Evolutionary conservation across 1,140 invertebrate genomes (phyloP).

Genomic region (Pentalonia nigronervosa): DNA sequence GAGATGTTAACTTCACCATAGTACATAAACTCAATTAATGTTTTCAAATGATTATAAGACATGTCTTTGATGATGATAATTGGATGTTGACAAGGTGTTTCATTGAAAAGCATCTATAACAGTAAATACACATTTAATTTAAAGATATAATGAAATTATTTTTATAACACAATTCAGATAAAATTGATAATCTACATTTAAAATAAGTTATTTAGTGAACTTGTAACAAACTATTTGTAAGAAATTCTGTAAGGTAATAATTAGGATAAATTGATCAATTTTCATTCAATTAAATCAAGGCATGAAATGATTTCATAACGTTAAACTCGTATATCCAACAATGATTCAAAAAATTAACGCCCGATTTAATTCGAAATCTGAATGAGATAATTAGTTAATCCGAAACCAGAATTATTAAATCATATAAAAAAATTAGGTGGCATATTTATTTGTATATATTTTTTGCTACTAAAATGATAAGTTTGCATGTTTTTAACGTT

Average conservation of each 20-base stretch:
- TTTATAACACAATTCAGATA: neutral
- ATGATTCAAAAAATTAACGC: too few species aligned
- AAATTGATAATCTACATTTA: neutral
- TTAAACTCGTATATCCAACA: too few species aligned
- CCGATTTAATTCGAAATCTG: too few species aligned
- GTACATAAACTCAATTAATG: slow-evolving; percentile 92
- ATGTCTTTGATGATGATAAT: slow-evolving; percentile 91
- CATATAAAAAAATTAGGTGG: too few species aligned
- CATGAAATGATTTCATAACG: too few species aligned
- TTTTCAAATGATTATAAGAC: slow-evolving; percentile 82
- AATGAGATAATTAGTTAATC: too few species aligned
- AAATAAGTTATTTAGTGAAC: neutral
- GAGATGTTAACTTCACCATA: slow-evolving; percentile 90
- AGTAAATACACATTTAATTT: slow-evolving; percentile 48
- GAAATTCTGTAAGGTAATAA: neutral
- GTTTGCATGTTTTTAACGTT: too few species aligned
- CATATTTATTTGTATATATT: too few species aligned
- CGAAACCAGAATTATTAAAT: too few species aligned
- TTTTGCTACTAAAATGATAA: too few species aligned
- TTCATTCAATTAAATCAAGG: neutral
- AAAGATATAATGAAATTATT: neutral
- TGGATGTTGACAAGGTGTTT: slow-evolving; percentile 88
- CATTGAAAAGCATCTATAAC: slow-evolving; percentile 76
- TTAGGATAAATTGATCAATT: neutral
- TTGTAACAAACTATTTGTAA: neutral